Evolutionary conservation across 2,113 vertebrate genomes (phyloP), one percentile per base, ranked within the genome.

Genomic region (Amblyopsis rosae): DNA sequence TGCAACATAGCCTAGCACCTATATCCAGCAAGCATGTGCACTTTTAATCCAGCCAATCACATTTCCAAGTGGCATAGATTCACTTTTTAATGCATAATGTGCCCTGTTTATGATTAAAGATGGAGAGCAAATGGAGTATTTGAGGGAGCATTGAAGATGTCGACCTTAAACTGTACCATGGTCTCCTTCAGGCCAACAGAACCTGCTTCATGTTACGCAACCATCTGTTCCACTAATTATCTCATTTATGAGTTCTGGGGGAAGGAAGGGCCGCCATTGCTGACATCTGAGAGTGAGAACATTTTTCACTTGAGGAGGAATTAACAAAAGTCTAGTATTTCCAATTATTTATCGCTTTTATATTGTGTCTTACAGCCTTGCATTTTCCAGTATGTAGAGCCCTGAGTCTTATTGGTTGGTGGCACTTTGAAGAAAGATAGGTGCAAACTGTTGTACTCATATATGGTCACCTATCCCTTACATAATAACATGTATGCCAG

Each of bases 181-280:
- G 76, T 86, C 73, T 84, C 83, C 89, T 84, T 80, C 83, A 8
- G 77, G 87, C 85, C 82, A 54, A 74, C 26, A 69, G 59, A 90
- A 87, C 86, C 80, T 83, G 88, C 91, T 91, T 87, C 89, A 87
- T 90, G 87, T 83, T 86, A 87, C 84, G 82, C 47, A 83, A 86
- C 91, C 92, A 93, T 93, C 92, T 93, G 92, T 84, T 92, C 82
- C 70, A 92, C 91, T 91, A 91, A 92, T 93, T 90, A 92, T 90
- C 90, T 91, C 91, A 93, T 93, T 90, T 92, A 92, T 92, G 88
- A 92, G 90, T 89, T 88, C 85, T 83, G 79, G 26, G 26, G n/a
- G n/a, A n/a, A 88, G 87, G 89, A 88, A 86, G 87, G 86, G 76
- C 90, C 81, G 77, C 85, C 81, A 55, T 89, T 70, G 49, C 62